A percentile compares a stretch with the other conserved stretches of the same genome.
Conservation (phyloP, 2,113 vertebrate genomes). For the Pedionomus torquatus region DNA sequence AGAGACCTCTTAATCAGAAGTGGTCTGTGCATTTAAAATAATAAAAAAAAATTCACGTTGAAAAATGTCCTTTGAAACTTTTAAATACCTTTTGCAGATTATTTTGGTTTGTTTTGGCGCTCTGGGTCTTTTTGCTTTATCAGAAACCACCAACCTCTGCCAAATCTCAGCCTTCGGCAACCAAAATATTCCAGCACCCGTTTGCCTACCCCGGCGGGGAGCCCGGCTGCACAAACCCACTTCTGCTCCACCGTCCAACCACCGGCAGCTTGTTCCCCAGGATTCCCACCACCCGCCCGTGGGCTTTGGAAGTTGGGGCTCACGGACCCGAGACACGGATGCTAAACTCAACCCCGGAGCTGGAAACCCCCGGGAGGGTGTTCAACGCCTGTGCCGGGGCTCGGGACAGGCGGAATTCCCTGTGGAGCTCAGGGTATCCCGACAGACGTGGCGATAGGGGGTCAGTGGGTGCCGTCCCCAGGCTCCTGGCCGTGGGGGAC, state of each 20-base stretch:
- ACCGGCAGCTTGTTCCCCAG: background rate
- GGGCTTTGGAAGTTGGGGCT: background rate
- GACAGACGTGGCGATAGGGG: too few species aligned
- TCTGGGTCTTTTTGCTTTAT: background rate
- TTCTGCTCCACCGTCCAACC: background rate
- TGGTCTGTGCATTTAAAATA: background rate
- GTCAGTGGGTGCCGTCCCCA: background rate
- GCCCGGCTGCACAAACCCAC: background rate
- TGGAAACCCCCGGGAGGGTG: background rate
- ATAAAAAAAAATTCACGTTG: background rate
- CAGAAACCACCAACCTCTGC: background rate
- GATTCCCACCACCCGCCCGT: background rate
- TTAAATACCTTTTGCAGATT: background rate
- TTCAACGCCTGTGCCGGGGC: rapidly evolving
- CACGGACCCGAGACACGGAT: rapidly evolving
- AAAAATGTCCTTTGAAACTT: background rate
- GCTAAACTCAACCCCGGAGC: background rate
- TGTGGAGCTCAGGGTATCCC: rapidly evolving
- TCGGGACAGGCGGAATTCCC: background rate
- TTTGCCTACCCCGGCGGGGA: background rate
- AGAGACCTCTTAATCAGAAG: background rate
- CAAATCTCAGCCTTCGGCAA: background rate
- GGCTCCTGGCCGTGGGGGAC: background rate
- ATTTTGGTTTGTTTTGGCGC: background rate
- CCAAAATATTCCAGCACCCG: background rate